Conservation (phyloP, 2,113 vertebrate genomes). For the Brachyistius frenatus region DNA sequence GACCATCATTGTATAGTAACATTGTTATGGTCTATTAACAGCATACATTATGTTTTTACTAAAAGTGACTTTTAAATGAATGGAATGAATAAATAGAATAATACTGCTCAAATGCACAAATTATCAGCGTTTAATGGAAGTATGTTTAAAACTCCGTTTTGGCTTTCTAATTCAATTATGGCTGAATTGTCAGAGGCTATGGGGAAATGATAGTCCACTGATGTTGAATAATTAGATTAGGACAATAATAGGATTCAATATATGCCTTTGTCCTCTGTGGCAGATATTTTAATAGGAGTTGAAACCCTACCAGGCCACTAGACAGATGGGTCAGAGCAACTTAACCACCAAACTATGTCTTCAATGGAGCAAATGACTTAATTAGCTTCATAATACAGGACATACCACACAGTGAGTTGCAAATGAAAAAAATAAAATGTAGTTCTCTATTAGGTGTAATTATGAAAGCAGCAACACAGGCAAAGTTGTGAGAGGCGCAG, state of each 20-base stretch:
- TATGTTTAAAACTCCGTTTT: slow-evolving; percentile 58
- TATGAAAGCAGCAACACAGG: slow-evolving; percentile 45
- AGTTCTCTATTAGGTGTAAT: slow-evolving; percentile 56
- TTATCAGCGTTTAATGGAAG: slow-evolving; percentile 41
- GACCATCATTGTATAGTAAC: background rate
- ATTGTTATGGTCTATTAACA: background rate
- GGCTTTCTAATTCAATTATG: slow-evolving; percentile 64
- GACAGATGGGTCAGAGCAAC: slow-evolving; percentile 81
- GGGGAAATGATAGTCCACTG: slow-evolving; percentile 64
- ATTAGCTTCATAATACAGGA: slow-evolving; percentile 82
- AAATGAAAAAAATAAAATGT: slow-evolving; percentile 56
- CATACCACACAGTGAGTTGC: slow-evolving; percentile 50
- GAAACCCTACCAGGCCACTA: slow-evolving; percentile 84
- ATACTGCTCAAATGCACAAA: slow-evolving; percentile 14
- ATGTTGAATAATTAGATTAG: slow-evolving; percentile 84
- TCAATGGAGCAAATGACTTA: slow-evolving; percentile 83
- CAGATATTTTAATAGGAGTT: slow-evolving; percentile 84
- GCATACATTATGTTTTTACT: background rate
- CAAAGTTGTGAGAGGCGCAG: background rate
- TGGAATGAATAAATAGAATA: slow-evolving; percentile 10
- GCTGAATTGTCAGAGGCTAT: slow-evolving; percentile 54
- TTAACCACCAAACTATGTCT: slow-evolving; percentile 83
- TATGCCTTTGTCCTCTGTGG: slow-evolving; percentile 83
- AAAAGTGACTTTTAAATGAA: slow-evolving; percentile 1
- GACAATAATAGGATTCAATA: slow-evolving; percentile 87